Evolutionary conservation across 2,797 vertebrate species (phyloP).

Genomic region (Pristis pectinata): DNA sequence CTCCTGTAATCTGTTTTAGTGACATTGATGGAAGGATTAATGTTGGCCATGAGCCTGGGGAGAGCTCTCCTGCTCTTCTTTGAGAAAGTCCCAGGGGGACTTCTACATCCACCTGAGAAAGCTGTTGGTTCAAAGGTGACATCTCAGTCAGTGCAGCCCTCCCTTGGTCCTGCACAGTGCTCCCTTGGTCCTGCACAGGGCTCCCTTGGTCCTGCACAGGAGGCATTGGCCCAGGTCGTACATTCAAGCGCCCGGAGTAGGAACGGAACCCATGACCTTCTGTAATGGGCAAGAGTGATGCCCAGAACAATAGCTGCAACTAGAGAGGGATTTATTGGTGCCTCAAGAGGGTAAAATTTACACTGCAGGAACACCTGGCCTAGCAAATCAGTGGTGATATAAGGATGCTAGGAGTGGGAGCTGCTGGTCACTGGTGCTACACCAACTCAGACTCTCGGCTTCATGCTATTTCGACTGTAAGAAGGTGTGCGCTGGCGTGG

Average conservation of each 20-base stretch:
- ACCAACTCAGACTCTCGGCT: no score
- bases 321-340: no score
- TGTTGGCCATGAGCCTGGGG: not conserved
- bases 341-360: not conserved
- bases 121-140: not conserved
- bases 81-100: no score
- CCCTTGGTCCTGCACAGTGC: no score
- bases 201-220: no score
- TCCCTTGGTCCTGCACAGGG: no score
- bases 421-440: no score
- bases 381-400: not conserved
- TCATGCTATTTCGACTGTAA: no score
- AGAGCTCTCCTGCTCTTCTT: not conserved
- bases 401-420: no score
- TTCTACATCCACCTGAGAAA: not conserved
- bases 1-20: not conserved
- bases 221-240: not conserved
- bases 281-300: not conserved
- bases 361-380: not conserved
- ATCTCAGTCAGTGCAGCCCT: no score
- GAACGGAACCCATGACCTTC: not conserved
- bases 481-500: no score
- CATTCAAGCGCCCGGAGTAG: not conserved
- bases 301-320: not conserved
- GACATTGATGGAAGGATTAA: not conserved